Conservation (phyloP, 2,888 invertebrate genomes). For the Steinernema scapterisci region DNA sequence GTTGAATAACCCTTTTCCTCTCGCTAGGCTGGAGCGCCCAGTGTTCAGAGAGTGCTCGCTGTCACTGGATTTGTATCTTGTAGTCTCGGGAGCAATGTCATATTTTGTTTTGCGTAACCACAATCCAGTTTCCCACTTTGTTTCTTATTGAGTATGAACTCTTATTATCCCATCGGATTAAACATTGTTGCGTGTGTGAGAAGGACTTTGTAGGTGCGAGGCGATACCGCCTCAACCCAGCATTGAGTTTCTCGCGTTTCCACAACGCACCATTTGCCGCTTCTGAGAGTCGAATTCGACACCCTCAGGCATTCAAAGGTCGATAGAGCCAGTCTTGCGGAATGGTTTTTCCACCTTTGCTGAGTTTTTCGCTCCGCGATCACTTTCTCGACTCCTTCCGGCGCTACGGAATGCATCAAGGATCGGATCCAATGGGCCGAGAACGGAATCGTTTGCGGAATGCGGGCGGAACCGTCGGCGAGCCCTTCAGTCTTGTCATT, state of each 20-base stretch:
- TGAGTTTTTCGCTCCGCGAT: not conserved
- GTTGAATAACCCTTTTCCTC: too few species aligned
- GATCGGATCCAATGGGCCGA: not conserved
- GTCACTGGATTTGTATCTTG: too few species aligned
- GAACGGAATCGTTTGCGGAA: conserved; percentile 10
- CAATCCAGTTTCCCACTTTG: too few species aligned
- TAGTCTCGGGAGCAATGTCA: too few species aligned
- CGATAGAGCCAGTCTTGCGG: not conserved
- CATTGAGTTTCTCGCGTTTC: not conserved
- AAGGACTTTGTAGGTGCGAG: not conserved
- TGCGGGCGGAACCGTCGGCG: not conserved
- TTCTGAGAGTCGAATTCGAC: not conserved
- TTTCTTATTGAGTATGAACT: too few species aligned
- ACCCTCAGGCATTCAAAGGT: conserved; percentile 15
- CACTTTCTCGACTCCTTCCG: not conserved
- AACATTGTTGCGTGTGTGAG: too few species aligned
- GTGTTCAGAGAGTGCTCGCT: too few species aligned
- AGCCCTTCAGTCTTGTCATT: not conserved
- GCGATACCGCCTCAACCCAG: not conserved
- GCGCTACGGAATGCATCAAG: not conserved
- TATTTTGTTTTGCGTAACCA: too few species aligned
- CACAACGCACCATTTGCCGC: not conserved
- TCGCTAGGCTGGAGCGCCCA: too few species aligned
- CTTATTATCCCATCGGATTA: too few species aligned
- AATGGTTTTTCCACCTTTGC: not conserved